Conservation (phyloP, 2,113 vertebrate species). For the Heterotis niloticus region DNA sequence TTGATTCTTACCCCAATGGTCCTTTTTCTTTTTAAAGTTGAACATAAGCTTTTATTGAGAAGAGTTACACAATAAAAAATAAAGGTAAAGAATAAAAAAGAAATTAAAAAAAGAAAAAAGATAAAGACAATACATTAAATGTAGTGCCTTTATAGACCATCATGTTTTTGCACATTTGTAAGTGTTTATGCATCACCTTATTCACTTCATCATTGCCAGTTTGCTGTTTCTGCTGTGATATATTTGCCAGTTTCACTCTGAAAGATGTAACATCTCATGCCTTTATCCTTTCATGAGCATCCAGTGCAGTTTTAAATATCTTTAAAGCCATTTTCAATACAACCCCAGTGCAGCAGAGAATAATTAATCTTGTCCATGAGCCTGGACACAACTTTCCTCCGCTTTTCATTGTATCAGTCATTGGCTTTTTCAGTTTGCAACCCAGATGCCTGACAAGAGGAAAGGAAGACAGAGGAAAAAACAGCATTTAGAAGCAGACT, state of each 20-base stretch:
- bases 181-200: no score
- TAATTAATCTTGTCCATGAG: neutral
- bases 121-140: no score
- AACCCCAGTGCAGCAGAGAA: no score
- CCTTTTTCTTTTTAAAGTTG: no score
- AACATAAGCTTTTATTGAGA: no score
- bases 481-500: constrained; percentile 14
- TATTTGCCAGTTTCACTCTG: neutral
- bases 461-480: constrained; percentile 8
- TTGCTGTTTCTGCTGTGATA: neutral
- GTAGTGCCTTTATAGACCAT: no score
- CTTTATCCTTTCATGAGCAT: neutral
- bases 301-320: neutral
- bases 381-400: constrained; percentile 24
- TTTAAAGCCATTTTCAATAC: neutral
- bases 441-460: constrained; percentile 8
- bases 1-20: no score
- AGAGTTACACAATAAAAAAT: no score
- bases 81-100: no score
- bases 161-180: no score
- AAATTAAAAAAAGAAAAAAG: no score
- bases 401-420: neutral
- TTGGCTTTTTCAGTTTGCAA: constrained; percentile 15
- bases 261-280: neutral
- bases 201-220: no score